Evolutionary conservation across 2,113 vertebrate genomes (phyloP).

Genomic region (Galeopterus variegatus): DNA sequence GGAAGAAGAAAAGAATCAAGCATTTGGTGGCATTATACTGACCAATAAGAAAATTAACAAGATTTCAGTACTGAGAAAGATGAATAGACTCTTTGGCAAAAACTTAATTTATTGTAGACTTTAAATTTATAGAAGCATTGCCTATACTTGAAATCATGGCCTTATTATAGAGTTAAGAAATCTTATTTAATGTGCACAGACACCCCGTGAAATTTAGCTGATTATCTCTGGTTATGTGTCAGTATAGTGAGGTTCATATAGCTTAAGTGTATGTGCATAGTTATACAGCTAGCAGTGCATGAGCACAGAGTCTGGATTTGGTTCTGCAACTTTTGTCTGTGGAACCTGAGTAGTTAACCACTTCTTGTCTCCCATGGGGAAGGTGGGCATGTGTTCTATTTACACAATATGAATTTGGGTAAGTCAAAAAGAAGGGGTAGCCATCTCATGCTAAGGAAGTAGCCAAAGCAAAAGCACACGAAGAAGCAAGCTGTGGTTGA

Average conservation of each 20-base stretch:
- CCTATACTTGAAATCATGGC: not conserved
- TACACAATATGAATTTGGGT: not conserved
- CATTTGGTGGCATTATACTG: not conserved
- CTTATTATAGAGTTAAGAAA: not conserved
- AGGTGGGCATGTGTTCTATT: rapidly evolving
- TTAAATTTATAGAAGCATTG: not conserved
- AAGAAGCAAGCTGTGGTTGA: not conserved
- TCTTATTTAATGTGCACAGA: not conserved
- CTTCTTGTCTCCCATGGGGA: not conserved
- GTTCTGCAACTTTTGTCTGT: not conserved
- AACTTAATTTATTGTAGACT: not conserved
- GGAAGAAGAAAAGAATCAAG: not conserved
- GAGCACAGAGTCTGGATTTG: not conserved
- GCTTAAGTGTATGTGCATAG: not conserved
- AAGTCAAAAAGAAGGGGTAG: not conserved
- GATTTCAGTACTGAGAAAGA: not conserved
- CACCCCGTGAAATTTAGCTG: not conserved
- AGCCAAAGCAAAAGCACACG: not conserved
- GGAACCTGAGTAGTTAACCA: not conserved
- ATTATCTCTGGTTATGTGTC: not conserved
- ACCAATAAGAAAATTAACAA: not conserved
- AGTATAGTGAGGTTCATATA: not conserved
- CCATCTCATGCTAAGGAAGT: not conserved
- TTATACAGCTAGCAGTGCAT: not conserved
- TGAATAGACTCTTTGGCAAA: not conserved